Conservation (phyloP, 2,113 vertebrate genomes). For the Vicugna pacos region DNA sequence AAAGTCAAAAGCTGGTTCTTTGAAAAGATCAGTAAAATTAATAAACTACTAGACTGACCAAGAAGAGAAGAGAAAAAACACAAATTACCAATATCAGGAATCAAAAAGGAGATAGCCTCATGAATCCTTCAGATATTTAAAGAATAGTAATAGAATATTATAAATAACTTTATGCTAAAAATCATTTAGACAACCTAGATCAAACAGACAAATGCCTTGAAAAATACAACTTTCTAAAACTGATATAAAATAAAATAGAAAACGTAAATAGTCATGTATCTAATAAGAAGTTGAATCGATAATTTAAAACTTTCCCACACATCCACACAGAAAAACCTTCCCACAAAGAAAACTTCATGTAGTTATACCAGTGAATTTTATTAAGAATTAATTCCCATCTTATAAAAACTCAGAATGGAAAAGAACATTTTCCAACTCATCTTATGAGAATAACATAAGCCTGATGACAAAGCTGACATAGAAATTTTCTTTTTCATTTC, state of each 20-base stretch:
- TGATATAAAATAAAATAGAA: background rate
- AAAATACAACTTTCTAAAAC: slow-evolving; percentile 26
- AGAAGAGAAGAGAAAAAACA: slow-evolving; percentile 5
- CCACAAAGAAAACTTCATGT: background rate
- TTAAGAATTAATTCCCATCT: background rate
- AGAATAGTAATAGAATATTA: slow-evolving; percentile 27
- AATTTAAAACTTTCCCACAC: background rate
- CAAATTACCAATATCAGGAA: background rate
- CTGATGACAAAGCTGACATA: background rate
- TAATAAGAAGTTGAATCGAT: slow-evolving; percentile 33
- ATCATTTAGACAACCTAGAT: background rate
- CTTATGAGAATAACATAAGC: background rate
- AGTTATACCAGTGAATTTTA: background rate
- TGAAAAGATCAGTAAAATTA: slow-evolving; percentile 10
- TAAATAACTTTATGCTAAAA: slow-evolving; percentile 7
- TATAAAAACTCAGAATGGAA: slow-evolving; percentile 21
- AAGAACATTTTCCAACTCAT: background rate
- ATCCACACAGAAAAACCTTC: background rate
- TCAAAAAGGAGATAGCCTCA: slow-evolving; percentile 1
- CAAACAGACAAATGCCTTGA: slow-evolving; percentile 35
- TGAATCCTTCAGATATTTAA: background rate
- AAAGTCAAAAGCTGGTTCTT: slow-evolving; percentile 25
- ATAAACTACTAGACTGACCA: background rate
- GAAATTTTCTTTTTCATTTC: background rate
- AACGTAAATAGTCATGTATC: background rate